Percentiles rank a stretch among this genome's conserved stretches.
Conservation (phyloP, 2,797 vertebrate species). For the Acrossocheilus fasciatus region DNA sequence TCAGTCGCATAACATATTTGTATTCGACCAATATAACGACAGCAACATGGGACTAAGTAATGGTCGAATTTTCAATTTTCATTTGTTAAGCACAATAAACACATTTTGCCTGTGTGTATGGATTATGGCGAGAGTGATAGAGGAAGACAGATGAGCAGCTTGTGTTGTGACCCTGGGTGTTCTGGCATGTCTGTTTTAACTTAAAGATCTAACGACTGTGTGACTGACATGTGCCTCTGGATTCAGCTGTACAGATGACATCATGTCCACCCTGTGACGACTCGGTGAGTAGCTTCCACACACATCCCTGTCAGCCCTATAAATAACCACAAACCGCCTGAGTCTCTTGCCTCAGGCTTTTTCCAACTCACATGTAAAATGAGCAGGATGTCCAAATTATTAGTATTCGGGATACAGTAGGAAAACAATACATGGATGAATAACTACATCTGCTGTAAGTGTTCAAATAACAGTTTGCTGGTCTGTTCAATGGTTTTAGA, state of each 20-base stretch:
- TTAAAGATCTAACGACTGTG: constrained; percentile 4
- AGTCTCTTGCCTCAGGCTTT: constrained; percentile 8
- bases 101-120: not conserved
- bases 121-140: not conserved
- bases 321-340: constrained; percentile 35
- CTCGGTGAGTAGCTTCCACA: constrained; percentile 3
- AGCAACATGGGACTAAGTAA: not conserved
- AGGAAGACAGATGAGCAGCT: not conserved
- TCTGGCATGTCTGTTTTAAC: constrained; percentile 8
- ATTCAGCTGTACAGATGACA: constrained; percentile 12
- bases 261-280: constrained; percentile 13
- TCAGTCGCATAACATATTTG: not conserved
- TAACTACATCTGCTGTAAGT: not conserved
- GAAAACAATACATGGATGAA: not conserved
- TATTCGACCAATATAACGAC: not conserved
- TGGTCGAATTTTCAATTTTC: not conserved
- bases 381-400: not conserved
- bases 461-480: not conserved
- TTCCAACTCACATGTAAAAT: not conserved
- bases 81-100: not conserved
- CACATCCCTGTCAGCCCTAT: constrained; percentile 20
- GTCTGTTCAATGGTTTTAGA: not conserved
- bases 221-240: not conserved
- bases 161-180: constrained; percentile 1
- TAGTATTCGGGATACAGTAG: not conserved